These are phyloP conservation scores for Trisateles emortualis DNA, from an alignment of 2,888 invertebrate species.

Conservation along the genomic window DNA sequence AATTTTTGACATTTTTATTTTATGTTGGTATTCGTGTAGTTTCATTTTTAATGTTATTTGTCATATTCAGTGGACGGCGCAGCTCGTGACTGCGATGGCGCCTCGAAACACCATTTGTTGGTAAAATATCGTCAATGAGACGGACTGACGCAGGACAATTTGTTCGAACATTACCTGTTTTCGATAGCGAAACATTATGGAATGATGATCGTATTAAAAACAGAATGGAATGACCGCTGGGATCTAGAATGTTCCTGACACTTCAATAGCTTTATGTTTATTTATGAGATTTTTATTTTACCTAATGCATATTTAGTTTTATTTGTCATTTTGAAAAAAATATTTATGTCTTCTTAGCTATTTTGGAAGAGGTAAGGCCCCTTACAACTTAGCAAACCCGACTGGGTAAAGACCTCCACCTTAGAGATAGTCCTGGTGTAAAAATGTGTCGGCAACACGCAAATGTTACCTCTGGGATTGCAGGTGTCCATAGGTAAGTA, in stretches of 20 bases:
- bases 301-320: neutral
- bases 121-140: slow-evolving; percentile 61
- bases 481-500: too few relatives aligned
- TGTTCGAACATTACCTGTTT: slow-evolving; percentile 37
- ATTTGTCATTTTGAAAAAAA: neutral
- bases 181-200: slow-evolving; percentile 42
- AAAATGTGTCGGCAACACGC: too few relatives aligned
- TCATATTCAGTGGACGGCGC: slow-evolving; percentile 81
- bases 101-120: slow-evolving; percentile 68
- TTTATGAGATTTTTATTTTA: slow-evolving; percentile 2
- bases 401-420: too few relatives aligned
- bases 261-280: neutral
- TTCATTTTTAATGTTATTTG: slow-evolving; percentile 86
- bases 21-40: slow-evolving; percentile 86
- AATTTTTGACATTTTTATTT: slow-evolving; percentile 88
- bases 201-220: slow-evolving; percentile 34
- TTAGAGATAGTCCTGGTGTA: too few relatives aligned
- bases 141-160: slow-evolving; percentile 45
- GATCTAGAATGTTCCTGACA: slow-evolving; percentile 1
- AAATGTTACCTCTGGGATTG: too few relatives aligned
- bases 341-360: too few relatives aligned
- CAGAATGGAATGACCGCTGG: slow-evolving; percentile 18
- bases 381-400: too few relatives aligned
- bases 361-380: too few relatives aligned
- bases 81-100: slow-evolving; percentile 80